Evolutionary conservation across 2,797 vertebrate species (phyloP).

Genomic region (Pempheris klunzingeri): DNA sequence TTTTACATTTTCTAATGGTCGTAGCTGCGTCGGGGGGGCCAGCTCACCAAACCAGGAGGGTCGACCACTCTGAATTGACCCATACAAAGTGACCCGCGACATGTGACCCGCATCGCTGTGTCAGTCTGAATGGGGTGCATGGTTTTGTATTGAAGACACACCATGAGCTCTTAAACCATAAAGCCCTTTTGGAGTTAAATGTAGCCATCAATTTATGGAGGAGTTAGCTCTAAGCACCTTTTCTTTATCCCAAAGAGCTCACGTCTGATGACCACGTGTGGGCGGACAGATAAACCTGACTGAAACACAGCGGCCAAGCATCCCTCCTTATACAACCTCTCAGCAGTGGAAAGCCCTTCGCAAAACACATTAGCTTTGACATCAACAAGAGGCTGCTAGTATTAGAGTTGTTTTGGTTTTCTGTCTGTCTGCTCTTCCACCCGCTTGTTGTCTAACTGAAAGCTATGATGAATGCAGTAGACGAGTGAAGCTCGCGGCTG

Average conservation of each 20-base stretch:
- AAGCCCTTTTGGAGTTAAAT: not conserved
- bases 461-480: slow-evolving; percentile 74
- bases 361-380: slow-evolving; percentile 65
- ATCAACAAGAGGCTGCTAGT: slow-evolving; percentile 59
- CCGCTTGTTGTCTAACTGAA: slow-evolving; percentile 66
- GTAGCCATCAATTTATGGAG: not conserved
- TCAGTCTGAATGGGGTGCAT: not conserved
- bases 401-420: slow-evolving; percentile 57
- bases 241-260: slow-evolving; percentile 8
- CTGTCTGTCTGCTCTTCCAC: slow-evolving; percentile 59
- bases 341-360: slow-evolving; percentile 43
- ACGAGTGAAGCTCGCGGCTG: slow-evolving; percentile 69
- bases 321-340: slow-evolving; percentile 31
- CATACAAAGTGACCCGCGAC: not conserved
- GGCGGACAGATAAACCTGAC: slow-evolving; percentile 25
- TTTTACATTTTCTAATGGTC: no score
- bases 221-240: slow-evolving; percentile 13
- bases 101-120: fast-evolving
- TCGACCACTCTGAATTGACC: not conserved
- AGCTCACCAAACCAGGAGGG: no score
- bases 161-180: not conserved
- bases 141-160: not conserved
- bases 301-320: slow-evolving; percentile 14
- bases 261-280: slow-evolving; percentile 12
- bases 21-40: no score